Base-by-base conservation (phyloP, 1,140 invertebrate genomes). In the Macrostomum lignano region DNA sequence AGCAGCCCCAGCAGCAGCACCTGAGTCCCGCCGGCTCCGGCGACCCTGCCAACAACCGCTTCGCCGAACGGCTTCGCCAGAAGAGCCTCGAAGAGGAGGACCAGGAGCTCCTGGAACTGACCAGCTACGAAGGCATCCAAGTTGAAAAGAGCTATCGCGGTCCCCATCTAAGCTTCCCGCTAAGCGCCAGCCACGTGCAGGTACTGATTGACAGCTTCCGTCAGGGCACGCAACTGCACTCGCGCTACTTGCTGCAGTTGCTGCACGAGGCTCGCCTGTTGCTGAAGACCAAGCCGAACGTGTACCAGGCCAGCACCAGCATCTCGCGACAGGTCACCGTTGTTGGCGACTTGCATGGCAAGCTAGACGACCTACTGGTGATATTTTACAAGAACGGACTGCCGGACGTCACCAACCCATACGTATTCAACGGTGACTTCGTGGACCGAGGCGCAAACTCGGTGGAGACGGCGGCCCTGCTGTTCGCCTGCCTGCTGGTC, bases 391-490 rank as follows among this genome's bases (percentile, higher is more conserved):
- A 84, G 75, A 81, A 81, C 51, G 74, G 75, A 33, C 62, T 79
- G 39, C 77, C 77, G 11, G 40, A 73, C 5, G 61, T 68, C 5
- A 71, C 74, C 46, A 82, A 81, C 61, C 75, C 75, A 7, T 84
- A 98, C 48, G 60, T 98, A 24, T 98, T 98, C 51, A 86, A 96
- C 75, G 88, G 88, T 13, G 88, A 98, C 60, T 98, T 94, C 67
- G 88, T 98, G 5, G 88, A 98, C 55, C 65, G 88, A 64, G 88
- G 88, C 33, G 96, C 93, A 60, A 96, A 94, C 61, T 93, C 82
- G 48, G 88, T 96, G 9, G 88, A 96, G 66, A 98, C 91, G 41
- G 96, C 98, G 64, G 65, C 94, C 43, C 55, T 79, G 14, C 58
- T 84, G 19, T 60, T 82, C 34, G 58, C 71, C 2, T 72, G 73